Base-by-base conservation (phyloP, 2,113 vertebrate genomes). In the Solea solea region DNA sequence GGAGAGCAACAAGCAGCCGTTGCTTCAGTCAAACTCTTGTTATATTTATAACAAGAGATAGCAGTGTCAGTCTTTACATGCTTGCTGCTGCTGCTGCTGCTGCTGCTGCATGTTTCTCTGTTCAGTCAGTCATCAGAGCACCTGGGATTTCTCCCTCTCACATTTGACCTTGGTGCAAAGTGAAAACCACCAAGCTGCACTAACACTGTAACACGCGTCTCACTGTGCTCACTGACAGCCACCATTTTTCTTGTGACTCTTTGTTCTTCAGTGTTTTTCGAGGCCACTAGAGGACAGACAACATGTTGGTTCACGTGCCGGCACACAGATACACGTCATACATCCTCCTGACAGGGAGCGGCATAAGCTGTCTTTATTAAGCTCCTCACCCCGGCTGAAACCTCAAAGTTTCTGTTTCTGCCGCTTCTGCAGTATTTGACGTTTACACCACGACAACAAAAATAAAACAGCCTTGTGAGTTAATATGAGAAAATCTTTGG, bases 131-230 rank as follows among this genome's bases (percentile, higher is more conserved):
- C 81, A 54, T 72, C 80, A 25, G 59, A 76, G 45, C 73, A 15
- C 85, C 68, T 78, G 83, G 80, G 72, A 84, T 70, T 70, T 71
- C 77, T 66, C 66, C 68, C 62, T 81, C 77, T 78, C 79, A 74
- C 67, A 60, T 76, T 69, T 89, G 89, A 90, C 89, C 89, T 89
- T 89, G 85, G 63, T 61, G 69, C 81, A 86, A 88, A 81, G 73
- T 78, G 80, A 86, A 83, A 76, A 63, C 54, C 72, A 71, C 60
- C 81, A 64, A 65, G 76, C 69, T 75, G 75, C 67, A 72, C 61
- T 55, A 60, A 77, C 70, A 46, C 50, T 39, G 56, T 54, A 61
- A 71, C 70, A 74, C 14, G 55, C 64, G 13, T 81, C 80, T 58
- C 57, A 28, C 66, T 46, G 41, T 76, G 66, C 74, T 21, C 21